Evolutionary conservation across 2,888 invertebrate species (phyloP), one percentile per base, ranked within the genome.

Genomic region (Leptinotarsa tumamoca): DNA sequence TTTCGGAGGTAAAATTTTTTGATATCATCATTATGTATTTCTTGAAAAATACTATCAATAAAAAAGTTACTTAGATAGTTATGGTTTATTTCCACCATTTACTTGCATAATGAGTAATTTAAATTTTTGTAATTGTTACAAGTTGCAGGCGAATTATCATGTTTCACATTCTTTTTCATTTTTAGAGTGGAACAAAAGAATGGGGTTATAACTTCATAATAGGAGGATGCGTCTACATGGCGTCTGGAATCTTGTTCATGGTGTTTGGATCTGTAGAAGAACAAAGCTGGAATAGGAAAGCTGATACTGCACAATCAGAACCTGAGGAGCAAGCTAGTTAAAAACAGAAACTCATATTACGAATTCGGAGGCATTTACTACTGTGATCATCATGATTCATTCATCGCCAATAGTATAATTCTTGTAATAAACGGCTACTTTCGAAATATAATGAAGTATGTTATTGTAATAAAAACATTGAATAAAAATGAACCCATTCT

Each of bases 231-330:
- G 63, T 78, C 7, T 76, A 76, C 27, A 61, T 67, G 14, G 4
- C 13, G 3, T 21, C 49, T 61, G 78, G 78, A 13, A 18, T 61
- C 7, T 18, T 74, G 17, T 78, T 78, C 61, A 78, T 78, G 14
- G 3, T 76, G 4, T 76, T 76, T 67, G 78, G 76, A 18, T 69
- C 72, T n/a, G 72, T 68, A 4, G 50, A 78, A 68, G 73, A 72
- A 67, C 78, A 78, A 61, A 49, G 49, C 49, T 78, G 76, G 76
- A 78, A 78, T 27, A 66, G 52, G 50, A 70, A 71, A 43, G 70
- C 33, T 14, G 70, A 70, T 15, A 21, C 23, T 15, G 67, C 10
- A 4, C n/a, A 52, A 52, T 4, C 17, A 3, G 54, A 18, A 54
- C 10, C 14, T 23, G 4, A 18, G 21, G 58, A 58, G 21, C 21